Base-by-base conservation (phyloP, 2,797 vertebrate genomes). In the Carcharodon carcharias region DNA sequence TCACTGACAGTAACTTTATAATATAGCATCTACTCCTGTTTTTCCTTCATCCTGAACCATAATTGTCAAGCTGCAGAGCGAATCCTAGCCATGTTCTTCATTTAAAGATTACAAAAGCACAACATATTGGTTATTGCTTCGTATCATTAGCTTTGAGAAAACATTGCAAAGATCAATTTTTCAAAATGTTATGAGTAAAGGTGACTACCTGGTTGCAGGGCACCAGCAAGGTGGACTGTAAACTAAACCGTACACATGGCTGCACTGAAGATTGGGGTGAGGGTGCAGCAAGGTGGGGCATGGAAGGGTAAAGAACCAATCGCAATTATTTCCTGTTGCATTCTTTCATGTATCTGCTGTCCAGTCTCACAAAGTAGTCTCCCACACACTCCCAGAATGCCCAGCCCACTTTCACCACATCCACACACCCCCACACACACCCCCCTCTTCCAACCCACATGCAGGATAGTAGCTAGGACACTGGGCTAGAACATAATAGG, bases 121-220 rank as follows among this genome's bases (percentile, higher is more conserved):
- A 88, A 54, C 45, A 14, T 21, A 31, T 35, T 92, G 31, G 4
- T 63, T 92, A 63, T 61, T n/a, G 58, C 35, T n/a, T 40, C 63
- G 89, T 58, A 63, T 63, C 58, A 92, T 92, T 61, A 92, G 58
- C 58, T 63, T 58, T n/a, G 58, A 61, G 89, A n/a, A 63, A 92
- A 92, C 58, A 91, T 63, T 92, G 58, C 16, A 7, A n/a, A 61
- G 31, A 63, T 92, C 89, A n/a, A 63, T 92, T 92, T 88, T 92
- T 92, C 89, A 92, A 23, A n/a, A 92, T 63, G 35, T 92, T n/a
- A 63, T 63, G 21, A 21, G 35, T 58, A 63, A 6, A 63, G 31
- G 31, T 63, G 58, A 63, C 89, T 40, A 40, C 35, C 4, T 92
- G 56, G 1, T 61, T 56, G 5, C 11, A 16, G 11, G 1, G 56